These are phyloP conservation scores for Saturnia japonica DNA, from an alignment of 2,888 invertebrate species.

Conservation along the genomic window DNA sequence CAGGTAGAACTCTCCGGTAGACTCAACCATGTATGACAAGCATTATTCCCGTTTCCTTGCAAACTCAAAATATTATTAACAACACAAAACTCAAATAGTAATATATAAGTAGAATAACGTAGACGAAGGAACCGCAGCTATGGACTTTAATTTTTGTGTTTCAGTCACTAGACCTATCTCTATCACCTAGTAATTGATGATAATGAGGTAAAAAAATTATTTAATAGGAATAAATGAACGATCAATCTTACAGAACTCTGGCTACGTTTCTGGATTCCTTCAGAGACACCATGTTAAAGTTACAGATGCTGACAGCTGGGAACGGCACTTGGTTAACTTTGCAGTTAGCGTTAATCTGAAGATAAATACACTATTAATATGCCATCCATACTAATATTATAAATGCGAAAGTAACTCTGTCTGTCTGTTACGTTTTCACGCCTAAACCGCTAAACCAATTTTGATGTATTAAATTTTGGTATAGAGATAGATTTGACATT, in stretches of 20 bases:
- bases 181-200: not conserved
- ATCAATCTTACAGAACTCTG: conserved; percentile 62
- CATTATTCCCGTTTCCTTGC: not conserved
- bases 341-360: conserved; percentile 66
- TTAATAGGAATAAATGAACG: too few species aligned
- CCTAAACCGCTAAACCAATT: too few species aligned
- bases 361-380: conserved; percentile 6
- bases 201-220: not conserved
- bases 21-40: too few species aligned
- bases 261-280: conserved; percentile 53
- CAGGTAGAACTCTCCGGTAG: too few species aligned
- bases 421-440: too few species aligned
- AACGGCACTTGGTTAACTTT: conserved; percentile 67
- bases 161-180: not conserved
- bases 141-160: not conserved
- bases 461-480: too few species aligned
- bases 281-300: conserved; percentile 62
- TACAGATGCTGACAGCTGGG: conserved; percentile 69
- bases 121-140: too few species aligned
- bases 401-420: too few species aligned
- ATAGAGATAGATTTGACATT: too few species aligned
- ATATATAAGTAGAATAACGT: not conserved
- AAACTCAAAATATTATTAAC: not conserved
- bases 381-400: too few species aligned
- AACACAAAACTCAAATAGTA: too few species aligned